Conservation (phyloP, 2,888 invertebrate genomes). For the Drosophila parthenogenetica region DNA sequence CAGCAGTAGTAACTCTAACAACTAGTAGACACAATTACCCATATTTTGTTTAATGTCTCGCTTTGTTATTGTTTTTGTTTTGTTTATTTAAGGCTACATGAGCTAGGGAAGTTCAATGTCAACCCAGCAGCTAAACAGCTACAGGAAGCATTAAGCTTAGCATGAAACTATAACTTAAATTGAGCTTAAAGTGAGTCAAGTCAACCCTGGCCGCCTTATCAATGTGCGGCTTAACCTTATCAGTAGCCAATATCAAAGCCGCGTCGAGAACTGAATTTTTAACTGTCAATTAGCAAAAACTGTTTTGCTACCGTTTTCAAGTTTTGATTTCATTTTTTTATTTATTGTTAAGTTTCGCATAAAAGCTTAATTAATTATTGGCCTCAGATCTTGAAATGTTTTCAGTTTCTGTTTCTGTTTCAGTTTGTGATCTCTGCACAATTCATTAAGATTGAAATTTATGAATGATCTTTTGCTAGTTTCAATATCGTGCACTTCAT, state of each 20-base stretch:
- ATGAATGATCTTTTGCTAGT: slow-evolving; percentile 67
- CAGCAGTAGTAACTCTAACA: slow-evolving; percentile 44
- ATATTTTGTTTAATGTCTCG: slow-evolving; percentile 58
- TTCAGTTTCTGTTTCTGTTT: slow-evolving; percentile 22
- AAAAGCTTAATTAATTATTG: slow-evolving; percentile 68
- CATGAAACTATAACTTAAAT: slow-evolving; percentile 1
- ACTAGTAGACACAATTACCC: slow-evolving; percentile 72
- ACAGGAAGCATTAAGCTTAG: slow-evolving; percentile 62
- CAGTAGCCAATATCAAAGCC: slow-evolving; percentile 32
- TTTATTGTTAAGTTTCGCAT: slow-evolving; percentile 48
- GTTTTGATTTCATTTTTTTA: slow-evolving; percentile 8
- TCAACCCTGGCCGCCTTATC: slow-evolving; percentile 55
- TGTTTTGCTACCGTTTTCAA: slow-evolving; percentile 60
- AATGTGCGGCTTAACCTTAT: slow-evolving; percentile 47
- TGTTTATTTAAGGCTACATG: slow-evolving; percentile 43
- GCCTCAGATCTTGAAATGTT: slow-evolving; percentile 47
- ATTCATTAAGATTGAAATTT: slow-evolving; percentile 63
- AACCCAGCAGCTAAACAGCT: slow-evolving; percentile 15
- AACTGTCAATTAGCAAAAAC: slow-evolving; percentile 20
- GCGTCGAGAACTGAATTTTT: slow-evolving; percentile 34
- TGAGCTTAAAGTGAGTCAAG: not conserved
- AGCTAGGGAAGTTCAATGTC: slow-evolving; percentile 65
- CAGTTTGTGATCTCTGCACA: slow-evolving; percentile 32
- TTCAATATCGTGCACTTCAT: slow-evolving; percentile 51
- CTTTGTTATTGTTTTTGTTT: slow-evolving; percentile 17